phyloP scores from a whole-genome alignment of 1,140 invertebrate genomes.

The Philaenus spumarius region DNA sequence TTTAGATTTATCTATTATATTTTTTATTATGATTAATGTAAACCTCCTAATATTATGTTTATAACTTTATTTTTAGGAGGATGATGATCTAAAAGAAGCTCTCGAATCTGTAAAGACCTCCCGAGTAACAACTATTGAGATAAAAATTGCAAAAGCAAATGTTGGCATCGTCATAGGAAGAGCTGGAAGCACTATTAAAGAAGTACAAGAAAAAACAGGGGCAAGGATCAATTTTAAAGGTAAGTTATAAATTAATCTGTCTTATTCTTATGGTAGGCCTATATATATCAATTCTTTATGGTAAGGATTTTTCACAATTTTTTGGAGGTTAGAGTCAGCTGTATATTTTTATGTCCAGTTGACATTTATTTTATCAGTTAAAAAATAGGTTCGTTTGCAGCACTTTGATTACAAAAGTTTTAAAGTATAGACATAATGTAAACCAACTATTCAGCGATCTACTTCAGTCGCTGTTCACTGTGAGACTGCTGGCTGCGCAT shows the following conservation, averaged over 20 bases:
- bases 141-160: conserved; percentile 42
- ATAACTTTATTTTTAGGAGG: conserved; percentile 1
- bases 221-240: conserved; percentile 58
- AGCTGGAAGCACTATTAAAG: conserved; percentile 56
- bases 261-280: background rate
- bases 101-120: conserved; percentile 27
- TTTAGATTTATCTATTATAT: background rate
- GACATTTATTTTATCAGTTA: no score
- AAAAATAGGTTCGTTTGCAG: no score
- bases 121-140: conserved; percentile 35
- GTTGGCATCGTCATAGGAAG: conserved; percentile 52
- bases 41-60: background rate
- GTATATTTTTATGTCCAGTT: no score
- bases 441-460: no score
- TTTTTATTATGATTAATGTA: background rate
- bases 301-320: background rate
- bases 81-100: conserved; percentile 12
- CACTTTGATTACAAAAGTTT: no score
- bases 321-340: background rate
- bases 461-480: no score
- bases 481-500: no score
- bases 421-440: no score
- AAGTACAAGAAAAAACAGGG: conserved; percentile 60
- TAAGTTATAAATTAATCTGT: conserved; percentile 1
- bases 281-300: background rate